Percentiles rank a stretch among this genome's conserved stretches.
Conservation (phyloP, 2,888 invertebrate species). For the Punctoribates punctum region DNA sequence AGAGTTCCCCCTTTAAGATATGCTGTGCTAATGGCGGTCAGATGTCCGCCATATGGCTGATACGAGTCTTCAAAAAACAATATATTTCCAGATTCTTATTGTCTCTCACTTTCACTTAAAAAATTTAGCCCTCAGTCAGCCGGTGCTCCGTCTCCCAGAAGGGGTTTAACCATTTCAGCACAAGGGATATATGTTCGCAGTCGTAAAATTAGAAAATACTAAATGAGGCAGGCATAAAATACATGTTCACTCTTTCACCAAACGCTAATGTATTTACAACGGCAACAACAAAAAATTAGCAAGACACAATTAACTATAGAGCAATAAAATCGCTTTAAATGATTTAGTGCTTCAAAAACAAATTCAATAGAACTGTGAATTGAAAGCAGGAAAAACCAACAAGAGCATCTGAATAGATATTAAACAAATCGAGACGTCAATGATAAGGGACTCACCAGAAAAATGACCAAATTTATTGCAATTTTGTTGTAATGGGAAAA, state of each 20-base stretch:
- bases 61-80: background rate
- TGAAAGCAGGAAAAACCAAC: background rate
- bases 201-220: too few relatives aligned
- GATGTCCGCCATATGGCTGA: constrained; percentile 15
- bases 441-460: background rate
- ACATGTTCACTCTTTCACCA: too few relatives aligned
- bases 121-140: too few relatives aligned
- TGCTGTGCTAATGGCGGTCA: background rate
- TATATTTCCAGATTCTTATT: too few relatives aligned
- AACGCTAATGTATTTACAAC: too few relatives aligned
- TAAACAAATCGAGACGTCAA: background rate
- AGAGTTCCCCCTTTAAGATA: background rate
- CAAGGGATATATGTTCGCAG: too few relatives aligned
- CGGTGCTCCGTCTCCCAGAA: too few relatives aligned
- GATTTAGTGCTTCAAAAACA: background rate
- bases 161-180: too few relatives aligned
- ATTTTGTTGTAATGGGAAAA: too few relatives aligned
- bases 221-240: too few relatives aligned
- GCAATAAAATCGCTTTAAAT: background rate
- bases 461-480: background rate
- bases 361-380: background rate
- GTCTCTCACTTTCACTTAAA: too few relatives aligned
- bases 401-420: background rate
- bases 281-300: too few relatives aligned
- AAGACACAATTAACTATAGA: background rate